Percentiles rank a stretch among this genome's conserved stretches.
Conservation (phyloP, 2,888 invertebrate genomes). For the Oscheius sp. region DNA sequence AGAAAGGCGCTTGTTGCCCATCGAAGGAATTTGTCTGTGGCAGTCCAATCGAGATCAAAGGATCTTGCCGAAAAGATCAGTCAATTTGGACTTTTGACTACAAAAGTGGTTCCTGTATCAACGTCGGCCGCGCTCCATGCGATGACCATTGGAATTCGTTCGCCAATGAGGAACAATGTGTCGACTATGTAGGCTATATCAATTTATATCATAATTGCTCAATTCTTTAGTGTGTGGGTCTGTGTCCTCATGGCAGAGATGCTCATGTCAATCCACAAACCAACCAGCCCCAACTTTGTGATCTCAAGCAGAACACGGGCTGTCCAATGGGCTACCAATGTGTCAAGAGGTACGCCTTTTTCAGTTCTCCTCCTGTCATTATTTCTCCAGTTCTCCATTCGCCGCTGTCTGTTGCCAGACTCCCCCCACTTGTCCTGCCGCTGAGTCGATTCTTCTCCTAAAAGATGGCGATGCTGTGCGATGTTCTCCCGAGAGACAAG, state of each 20-base stretch:
- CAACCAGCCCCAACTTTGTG: constrained; percentile 60
- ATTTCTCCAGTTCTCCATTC: constrained; percentile 49
- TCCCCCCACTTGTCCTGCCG: constrained; percentile 55
- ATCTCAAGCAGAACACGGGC: constrained; percentile 45
- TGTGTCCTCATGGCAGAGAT: constrained; percentile 9
- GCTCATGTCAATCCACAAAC: constrained; percentile 55
- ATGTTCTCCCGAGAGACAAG: constrained; percentile 38
- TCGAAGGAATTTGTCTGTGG: constrained; percentile 58
- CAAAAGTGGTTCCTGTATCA: constrained; percentile 52
- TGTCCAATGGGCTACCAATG: constrained; percentile 64
- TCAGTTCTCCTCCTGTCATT: constrained; percentile 50
- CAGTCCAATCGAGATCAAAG: constrained; percentile 45
- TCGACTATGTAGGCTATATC: no score
- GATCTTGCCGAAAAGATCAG: constrained; percentile 45
- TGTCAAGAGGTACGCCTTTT: constrained; percentile 30
- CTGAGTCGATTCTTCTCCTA: constrained; percentile 50
- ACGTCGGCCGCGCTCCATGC: constrained; percentile 38
- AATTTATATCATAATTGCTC: no score
- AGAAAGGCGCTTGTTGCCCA: constrained; percentile 61
- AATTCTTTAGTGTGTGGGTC: constrained; percentile 65
- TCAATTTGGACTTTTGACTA: constrained; percentile 55
- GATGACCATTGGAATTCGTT: constrained; percentile 64
- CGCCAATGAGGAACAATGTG: constrained; percentile 63
- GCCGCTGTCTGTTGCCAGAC: constrained; percentile 62
- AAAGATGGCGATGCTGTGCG: constrained; percentile 32